These are phyloP conservation scores for Neogobius melanostomus DNA, from an alignment of 2,113 vertebrate species.

Conservation along the genomic window DNA sequence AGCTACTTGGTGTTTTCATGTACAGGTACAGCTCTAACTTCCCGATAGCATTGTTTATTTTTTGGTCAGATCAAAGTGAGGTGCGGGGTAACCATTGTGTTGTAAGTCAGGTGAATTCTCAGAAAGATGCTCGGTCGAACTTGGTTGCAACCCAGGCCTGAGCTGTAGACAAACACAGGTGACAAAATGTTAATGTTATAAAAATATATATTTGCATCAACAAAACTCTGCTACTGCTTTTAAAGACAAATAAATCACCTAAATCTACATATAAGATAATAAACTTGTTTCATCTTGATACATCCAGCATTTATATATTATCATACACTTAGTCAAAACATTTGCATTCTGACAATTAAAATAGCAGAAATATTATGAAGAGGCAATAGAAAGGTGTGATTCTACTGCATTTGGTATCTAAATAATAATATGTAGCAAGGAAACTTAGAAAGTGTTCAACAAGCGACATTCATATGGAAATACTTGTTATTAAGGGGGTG, in stretches of 20 bases:
- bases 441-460: neutral
- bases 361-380: no score
- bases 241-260: no score
- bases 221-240: no score
- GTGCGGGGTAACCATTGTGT: neutral
- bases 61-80: constrained; percentile 2
- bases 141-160: constrained; percentile 84
- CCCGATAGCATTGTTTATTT: constrained; percentile 7
- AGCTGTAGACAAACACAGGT: constrained; percentile 67
- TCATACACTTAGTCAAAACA: no score
- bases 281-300: no score
- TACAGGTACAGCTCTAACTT: neutral
- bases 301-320: no score
- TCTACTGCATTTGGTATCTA: no score
- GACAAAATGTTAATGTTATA: neutral
- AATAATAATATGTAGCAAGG: no score
- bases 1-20: constrained; percentile 42
- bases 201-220: no score
- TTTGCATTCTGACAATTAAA: no score
- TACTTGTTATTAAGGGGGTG: neutral
- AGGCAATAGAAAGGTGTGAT: no score
- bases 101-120: constrained; percentile 48
- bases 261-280: no score
- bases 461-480: neutral
- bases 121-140: constrained; percentile 86